Conservation (phyloP, 2,888 invertebrate species). For the Micoletzkya japonica region DNA sequence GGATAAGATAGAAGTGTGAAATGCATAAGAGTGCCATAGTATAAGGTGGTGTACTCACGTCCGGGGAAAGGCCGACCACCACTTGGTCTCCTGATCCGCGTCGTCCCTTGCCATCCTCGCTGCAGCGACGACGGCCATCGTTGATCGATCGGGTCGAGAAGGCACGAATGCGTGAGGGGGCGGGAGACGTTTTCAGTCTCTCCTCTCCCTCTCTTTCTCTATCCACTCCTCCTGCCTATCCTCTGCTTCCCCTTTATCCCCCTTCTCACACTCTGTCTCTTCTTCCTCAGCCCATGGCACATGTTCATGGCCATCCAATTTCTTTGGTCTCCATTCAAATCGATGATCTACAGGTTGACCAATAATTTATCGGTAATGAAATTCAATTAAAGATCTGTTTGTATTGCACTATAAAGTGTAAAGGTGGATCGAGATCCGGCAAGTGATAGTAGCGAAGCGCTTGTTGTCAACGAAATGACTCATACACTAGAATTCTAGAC, state of each 20-base stretch:
- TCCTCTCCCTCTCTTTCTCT: conserved; percentile 14
- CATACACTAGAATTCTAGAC: conserved; percentile 28
- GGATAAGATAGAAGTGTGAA: not conserved
- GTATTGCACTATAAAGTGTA: conserved; percentile 5
- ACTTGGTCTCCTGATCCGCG: conserved; percentile 59
- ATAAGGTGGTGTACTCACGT: conserved; percentile 35
- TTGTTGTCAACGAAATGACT: not conserved
- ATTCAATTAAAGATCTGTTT: not conserved
- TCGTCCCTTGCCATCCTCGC: conserved; percentile 44
- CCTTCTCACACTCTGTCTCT: conserved; percentile 1
- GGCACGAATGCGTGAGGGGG: conserved; percentile 9
- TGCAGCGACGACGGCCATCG: conserved; percentile 10
- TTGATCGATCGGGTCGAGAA: conserved; percentile 1
- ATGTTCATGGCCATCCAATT: conserved; percentile 22
- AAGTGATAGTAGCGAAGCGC: not conserved
- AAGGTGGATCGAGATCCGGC: not conserved
- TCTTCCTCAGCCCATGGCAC: conserved; percentile 20
- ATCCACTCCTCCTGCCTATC: not conserved
- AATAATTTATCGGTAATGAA: not conserved
- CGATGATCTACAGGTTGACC: too few relatives aligned
- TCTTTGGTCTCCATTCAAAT: too few relatives aligned
- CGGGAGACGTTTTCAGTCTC: conserved; percentile 14
- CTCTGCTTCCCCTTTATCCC: not conserved
- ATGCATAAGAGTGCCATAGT: too few relatives aligned
- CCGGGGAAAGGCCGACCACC: conserved; percentile 53